phyloP scores from a whole-genome alignment of 2,113 vertebrate species.

The Pycnonotus jocosus region DNA sequence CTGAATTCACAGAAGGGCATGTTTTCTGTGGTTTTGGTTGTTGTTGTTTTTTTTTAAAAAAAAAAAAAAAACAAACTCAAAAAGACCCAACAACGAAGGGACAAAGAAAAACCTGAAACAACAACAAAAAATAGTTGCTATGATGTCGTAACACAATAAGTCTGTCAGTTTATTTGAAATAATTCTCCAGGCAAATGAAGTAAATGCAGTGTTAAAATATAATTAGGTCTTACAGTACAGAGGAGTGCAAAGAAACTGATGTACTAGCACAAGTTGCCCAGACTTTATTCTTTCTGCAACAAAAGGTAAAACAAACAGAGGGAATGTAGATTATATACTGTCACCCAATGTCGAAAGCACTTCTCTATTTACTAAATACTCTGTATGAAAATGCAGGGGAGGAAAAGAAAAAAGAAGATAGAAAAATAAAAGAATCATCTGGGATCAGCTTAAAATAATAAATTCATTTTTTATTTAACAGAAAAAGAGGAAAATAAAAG shows the following conservation, averaged over 20 bases:
- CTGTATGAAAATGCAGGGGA: neutral
- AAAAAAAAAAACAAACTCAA: neutral
- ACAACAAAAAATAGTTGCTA: slow-evolving; percentile 43
- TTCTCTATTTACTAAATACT: slow-evolving; percentile 57
- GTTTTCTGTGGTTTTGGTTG: slow-evolving; percentile 21
- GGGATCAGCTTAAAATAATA: slow-evolving; percentile 57
- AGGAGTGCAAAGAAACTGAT: slow-evolving; percentile 52
- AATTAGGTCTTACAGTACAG: slow-evolving; percentile 71
- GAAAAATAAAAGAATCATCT: slow-evolving; percentile 21
- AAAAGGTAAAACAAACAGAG: slow-evolving; percentile 64
- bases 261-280: slow-evolving; percentile 43
- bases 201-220: slow-evolving; percentile 74
- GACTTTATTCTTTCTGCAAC: slow-evolving; percentile 61
- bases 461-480: slow-evolving; percentile 28
- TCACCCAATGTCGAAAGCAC: neutral
- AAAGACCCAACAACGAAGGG: neutral
- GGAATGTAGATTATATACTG: slow-evolving; percentile 53
- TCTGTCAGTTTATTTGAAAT: slow-evolving; percentile 71
- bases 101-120: neutral
- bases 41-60: neutral
- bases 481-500: neutral
- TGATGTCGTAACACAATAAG: slow-evolving; percentile 70
- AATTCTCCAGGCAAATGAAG: slow-evolving; percentile 66
- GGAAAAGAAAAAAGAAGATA: neutral
- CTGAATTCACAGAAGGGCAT: slow-evolving; percentile 73